Evolutionary conservation across 2,113 vertebrate species (phyloP).

Genomic region (Stercorarius parasiticus): DNA sequence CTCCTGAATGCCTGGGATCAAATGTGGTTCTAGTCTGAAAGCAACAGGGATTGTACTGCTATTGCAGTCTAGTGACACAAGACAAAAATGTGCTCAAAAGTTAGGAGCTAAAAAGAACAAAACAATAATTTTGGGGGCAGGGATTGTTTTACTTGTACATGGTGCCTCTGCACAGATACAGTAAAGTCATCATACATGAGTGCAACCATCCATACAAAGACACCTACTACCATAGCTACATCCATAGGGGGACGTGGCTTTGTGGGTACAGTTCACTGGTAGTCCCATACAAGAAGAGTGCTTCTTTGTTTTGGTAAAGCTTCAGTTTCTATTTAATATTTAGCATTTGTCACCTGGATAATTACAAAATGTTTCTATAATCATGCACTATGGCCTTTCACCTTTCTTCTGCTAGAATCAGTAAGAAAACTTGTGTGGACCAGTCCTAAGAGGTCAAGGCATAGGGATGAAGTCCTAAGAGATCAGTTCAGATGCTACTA

Average conservation of each 20-base stretch:
- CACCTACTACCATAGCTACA: neutral
- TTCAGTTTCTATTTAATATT: neutral
- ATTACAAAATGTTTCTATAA: neutral
- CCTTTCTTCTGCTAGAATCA: neutral
- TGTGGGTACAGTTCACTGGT: neutral
- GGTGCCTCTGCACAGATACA: neutral
- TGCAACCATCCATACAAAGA: neutral
- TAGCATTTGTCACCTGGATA: neutral
- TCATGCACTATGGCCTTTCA: neutral
- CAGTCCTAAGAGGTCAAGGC: neutral
- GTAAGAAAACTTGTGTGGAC: neutral
- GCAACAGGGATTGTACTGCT: neutral
- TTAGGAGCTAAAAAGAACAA: neutral
- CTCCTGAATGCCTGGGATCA: neutral
- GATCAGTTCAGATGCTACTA: neutral
- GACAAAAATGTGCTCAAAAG: neutral
- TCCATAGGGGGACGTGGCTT: neutral
- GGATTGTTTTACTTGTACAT: neutral
- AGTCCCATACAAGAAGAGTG: neutral
- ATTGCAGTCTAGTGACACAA: neutral
- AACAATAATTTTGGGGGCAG: neutral
- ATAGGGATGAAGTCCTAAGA: neutral
- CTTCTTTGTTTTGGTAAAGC: neutral
- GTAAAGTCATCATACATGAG: neutral
- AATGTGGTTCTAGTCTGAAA: neutral